Evolutionary conservation across 2,113 vertebrate species (phyloP).

Genomic region (Diadophis punctatus): DNA sequence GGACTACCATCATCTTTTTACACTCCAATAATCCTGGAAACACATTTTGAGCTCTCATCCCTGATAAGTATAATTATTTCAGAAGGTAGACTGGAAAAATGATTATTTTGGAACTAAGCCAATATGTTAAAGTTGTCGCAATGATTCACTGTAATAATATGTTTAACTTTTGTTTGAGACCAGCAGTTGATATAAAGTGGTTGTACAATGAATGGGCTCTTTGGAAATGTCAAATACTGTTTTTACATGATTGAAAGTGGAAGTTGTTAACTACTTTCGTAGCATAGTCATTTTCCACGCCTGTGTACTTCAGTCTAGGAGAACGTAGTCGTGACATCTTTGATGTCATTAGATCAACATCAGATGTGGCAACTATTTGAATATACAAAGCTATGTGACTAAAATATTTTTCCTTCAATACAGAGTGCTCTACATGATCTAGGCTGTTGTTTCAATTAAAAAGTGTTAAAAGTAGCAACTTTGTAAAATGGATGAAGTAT

Average conservation of each 20-base stretch:
- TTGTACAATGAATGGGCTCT: neutral
- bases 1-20: neutral
- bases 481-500: neutral
- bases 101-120: constrained; percentile 64
- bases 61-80: constrained; percentile 47
- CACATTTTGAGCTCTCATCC: constrained; percentile 25
- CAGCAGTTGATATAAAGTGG: neutral
- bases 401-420: neutral
- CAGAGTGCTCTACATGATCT: neutral
- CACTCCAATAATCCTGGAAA: neutral
- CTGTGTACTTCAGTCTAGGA: neutral
- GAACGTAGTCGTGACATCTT: neutral
- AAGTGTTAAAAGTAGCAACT: neutral
- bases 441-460: neutral
- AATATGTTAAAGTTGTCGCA: constrained; percentile 48
- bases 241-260: neutral
- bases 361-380: neutral
- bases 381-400: neutral
- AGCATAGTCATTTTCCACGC: neutral
- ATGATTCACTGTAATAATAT: constrained; percentile 44
- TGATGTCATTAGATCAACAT: neutral
- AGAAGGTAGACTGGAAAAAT: constrained; percentile 55
- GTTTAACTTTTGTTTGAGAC: neutral
- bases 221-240: neutral
- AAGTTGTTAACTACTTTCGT: neutral